A percentile compares a stretch with the other conserved stretches of the same genome.
phyloP scores from a whole-genome alignment of 2,888 invertebrate species.

The Seira sanloemensis region DNA sequence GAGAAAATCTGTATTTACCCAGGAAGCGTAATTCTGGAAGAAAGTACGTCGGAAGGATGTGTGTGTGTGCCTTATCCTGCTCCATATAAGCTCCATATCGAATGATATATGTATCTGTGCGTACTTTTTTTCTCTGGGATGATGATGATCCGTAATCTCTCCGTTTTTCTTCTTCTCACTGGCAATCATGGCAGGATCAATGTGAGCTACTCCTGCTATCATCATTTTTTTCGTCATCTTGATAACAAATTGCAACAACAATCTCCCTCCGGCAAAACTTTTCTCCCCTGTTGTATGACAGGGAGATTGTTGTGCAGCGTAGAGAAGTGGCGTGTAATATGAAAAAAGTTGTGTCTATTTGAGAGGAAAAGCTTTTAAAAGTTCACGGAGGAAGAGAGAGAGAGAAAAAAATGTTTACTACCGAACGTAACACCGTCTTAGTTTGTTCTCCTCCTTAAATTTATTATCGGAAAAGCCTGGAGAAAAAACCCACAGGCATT shows the following conservation, averaged over 20 bases:
- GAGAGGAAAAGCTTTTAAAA: background rate
- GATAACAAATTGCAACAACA: conserved; percentile 26
- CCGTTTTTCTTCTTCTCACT: conserved; percentile 12
- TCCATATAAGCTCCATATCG: background rate
- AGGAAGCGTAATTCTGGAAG: background rate
- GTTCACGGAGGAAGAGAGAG: background rate
- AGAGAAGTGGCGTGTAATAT: background rate
- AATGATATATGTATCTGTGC: background rate
- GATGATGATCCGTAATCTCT: background rate
- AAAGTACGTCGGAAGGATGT: background rate
- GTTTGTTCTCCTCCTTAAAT: conserved; percentile 30
- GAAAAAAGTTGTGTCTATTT: background rate
- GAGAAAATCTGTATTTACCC: background rate
- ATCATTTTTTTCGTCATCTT: background rate
- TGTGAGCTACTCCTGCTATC: background rate
- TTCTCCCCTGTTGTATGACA: background rate
- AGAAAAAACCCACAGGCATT: conserved; percentile 34
- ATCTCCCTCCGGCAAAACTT: conserved; percentile 7
- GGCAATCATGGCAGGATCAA: conserved; percentile 48
- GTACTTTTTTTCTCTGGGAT: too few species aligned
- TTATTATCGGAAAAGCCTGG: conserved; percentile 36
- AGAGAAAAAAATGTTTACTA: background rate
- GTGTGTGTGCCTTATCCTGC: background rate
- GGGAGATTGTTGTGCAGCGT: background rate
- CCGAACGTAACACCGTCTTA: background rate